phyloP scores from a whole-genome alignment of 2,888 invertebrate genomes.

The Siphonodentalium dalli region DNA sequence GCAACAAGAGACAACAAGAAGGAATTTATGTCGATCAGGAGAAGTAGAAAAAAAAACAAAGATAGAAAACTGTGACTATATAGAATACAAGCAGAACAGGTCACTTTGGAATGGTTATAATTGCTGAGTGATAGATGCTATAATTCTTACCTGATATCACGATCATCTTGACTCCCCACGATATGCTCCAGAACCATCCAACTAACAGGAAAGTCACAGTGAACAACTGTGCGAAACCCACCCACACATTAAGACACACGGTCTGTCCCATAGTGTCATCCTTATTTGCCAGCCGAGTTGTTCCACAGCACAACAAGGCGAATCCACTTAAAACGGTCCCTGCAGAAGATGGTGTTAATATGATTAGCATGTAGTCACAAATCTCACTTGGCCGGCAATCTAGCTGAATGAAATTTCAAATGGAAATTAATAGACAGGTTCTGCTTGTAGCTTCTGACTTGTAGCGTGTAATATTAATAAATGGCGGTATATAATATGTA shows the following conservation, averaged over 20 bases:
- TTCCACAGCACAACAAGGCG: slow-evolving; percentile 64
- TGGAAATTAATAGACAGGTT: no score
- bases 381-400: background rate
- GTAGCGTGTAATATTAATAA: no score
- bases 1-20: no score
- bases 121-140: background rate
- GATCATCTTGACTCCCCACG: slow-evolving; percentile 95
- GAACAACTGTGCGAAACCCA: slow-evolving; percentile 88
- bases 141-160: slow-evolving; percentile 82
- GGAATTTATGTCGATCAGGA: no score
- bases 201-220: slow-evolving; percentile 91
- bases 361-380: background rate
- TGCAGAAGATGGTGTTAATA: slow-evolving; percentile 68
- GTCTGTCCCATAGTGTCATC: slow-evolving; percentile 69
- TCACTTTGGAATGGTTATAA: no score
- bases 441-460: no score
- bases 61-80: no score
- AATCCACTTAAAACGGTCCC: slow-evolving; percentile 90
- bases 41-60: no score
- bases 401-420: background rate
- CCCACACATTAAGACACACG: slow-evolving; percentile 83
- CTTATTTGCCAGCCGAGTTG: slow-evolving; percentile 57
- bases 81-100: no score
- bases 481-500: no score
- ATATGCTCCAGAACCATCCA: slow-evolving; percentile 97